Conservation (phyloP, 1,140 invertebrate species). For the Anastrepha obliqua region DNA sequence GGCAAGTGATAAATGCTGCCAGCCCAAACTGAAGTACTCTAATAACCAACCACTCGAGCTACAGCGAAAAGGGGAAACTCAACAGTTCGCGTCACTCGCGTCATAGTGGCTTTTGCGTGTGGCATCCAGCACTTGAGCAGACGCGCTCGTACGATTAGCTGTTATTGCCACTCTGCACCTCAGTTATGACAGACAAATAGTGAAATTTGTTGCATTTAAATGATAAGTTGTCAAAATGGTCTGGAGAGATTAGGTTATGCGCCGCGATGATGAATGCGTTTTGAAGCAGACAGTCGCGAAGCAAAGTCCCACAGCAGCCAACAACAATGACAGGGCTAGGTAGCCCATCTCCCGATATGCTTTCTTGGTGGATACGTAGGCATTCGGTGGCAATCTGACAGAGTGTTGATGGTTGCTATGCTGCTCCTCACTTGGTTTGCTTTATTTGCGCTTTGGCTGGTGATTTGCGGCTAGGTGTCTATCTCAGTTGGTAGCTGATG, state of each 20-base stretch:
- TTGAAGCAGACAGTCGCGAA: slow-evolving; percentile 56
- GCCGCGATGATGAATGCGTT: slow-evolving; percentile 65
- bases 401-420: slow-evolving; percentile 69
- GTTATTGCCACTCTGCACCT: not conserved
- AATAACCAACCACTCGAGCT: not conserved
- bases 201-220: slow-evolving; percentile 53
- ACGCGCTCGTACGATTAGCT: not conserved
- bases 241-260: slow-evolving; percentile 60
- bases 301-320: not conserved
- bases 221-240: slow-evolving; percentile 74
- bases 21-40: not conserved
- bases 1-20: slow-evolving; percentile 26
- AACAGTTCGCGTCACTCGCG: not conserved
- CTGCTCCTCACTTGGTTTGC: not conserved
- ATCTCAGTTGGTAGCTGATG: not conserved
- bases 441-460: slow-evolving; percentile 11
- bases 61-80: not conserved
- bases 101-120: slow-evolving; percentile 31
- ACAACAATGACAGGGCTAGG: too few species aligned
- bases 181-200: slow-evolving; percentile 48
- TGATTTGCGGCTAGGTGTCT: not conserved
- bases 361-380: not conserved
- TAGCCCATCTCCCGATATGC: too few species aligned
- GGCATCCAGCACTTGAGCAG: slow-evolving; percentile 49
- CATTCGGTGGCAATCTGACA: slow-evolving; percentile 60